phyloP scores from a whole-genome alignment of 2,888 invertebrate genomes.

The Crocallis elinguaria region DNA sequence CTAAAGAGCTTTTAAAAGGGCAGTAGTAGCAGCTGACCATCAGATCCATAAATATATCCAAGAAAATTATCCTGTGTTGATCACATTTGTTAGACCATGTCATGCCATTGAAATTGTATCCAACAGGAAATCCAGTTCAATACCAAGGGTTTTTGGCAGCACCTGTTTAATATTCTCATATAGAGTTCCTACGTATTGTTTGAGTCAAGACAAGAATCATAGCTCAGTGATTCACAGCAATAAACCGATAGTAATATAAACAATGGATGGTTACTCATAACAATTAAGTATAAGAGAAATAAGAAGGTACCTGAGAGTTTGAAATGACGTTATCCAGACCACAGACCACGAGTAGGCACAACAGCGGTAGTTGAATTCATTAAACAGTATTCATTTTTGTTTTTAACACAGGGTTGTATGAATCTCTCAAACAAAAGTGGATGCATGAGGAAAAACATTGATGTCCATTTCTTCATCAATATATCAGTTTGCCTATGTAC shows the following conservation, averaged over 20 bases:
- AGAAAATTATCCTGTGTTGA: background rate
- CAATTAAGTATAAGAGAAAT: slow-evolving; percentile 16
- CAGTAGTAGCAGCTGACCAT: background rate
- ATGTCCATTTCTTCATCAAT: background rate
- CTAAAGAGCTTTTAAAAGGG: background rate
- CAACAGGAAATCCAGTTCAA: slow-evolving; percentile 46
- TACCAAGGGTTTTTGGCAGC: slow-evolving; percentile 42
- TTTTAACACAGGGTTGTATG: too few species aligned
- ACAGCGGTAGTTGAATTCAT: background rate
- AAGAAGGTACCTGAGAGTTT: background rate
- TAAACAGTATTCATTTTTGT: background rate
- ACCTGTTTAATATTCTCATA: slow-evolving; percentile 42
- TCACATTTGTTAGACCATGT: background rate
- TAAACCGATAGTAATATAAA: slow-evolving; percentile 43
- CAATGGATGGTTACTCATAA: slow-evolving; percentile 52
- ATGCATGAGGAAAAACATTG: too few species aligned
- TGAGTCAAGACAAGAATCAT: slow-evolving; percentile 42
- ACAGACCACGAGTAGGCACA: slow-evolving; percentile 10
- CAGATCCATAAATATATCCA: background rate
- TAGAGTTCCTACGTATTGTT: slow-evolving; percentile 40
- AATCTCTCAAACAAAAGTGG: too few species aligned
- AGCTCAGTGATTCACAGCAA: slow-evolving; percentile 48
- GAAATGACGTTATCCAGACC: background rate
- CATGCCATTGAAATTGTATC: slow-evolving; percentile 40
- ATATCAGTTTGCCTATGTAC: background rate